Base-by-base conservation (phyloP, 2,113 vertebrate genomes). In the Hoplias malabaricus region DNA sequence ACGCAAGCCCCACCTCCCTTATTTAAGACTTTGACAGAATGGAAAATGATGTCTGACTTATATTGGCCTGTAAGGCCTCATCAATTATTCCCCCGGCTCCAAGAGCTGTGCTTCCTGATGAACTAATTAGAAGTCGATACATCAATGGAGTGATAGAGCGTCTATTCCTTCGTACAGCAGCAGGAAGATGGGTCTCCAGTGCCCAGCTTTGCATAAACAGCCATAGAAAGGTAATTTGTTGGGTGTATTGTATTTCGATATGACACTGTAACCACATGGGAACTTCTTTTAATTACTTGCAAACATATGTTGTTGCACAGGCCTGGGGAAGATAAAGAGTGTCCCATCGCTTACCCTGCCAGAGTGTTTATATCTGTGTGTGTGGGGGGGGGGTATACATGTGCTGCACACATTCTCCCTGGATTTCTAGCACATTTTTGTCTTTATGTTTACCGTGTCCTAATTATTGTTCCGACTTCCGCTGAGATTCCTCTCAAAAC, bases 221-320 rank as follows among this genome's bases (percentile, higher is more conserved):
- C 84, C 82, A 76, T 74, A 79, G 81, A 86, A 86, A 89, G 82
- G 87, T 86, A 87, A 91, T 91, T 89, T 91, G 85, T 86, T 90
- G 65, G 38, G 73, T 57, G 76, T 82, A 83, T 87, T 90, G 87
- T 91, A 86, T 90, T 90, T 90, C 86, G 89, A 80, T 84, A 83
- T 91, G 90, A 89, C 86, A 90, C 69, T 73, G 86, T 83, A 87
- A 77, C 82, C 88, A 23, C 87, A 78, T 69, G 89, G 88, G 89
- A 89, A 85, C 83, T 83, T 87, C 83, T 89, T 91, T 90, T 92
- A 92, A 93, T 92, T 91, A 91, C 90, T 88, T 87, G 82, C 83
- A 89, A 91, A 89, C 91, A 91, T 90, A 88, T 91, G 88, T 89
- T 88, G 86, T 83, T 88, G 84, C 83, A 84, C 80, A 84, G 69